A percentile compares a stretch with the other conserved stretches of the same genome.
Conservation (phyloP, 2,113 vertebrate genomes). For the Boulengeromyrus knoepffleri region DNA sequence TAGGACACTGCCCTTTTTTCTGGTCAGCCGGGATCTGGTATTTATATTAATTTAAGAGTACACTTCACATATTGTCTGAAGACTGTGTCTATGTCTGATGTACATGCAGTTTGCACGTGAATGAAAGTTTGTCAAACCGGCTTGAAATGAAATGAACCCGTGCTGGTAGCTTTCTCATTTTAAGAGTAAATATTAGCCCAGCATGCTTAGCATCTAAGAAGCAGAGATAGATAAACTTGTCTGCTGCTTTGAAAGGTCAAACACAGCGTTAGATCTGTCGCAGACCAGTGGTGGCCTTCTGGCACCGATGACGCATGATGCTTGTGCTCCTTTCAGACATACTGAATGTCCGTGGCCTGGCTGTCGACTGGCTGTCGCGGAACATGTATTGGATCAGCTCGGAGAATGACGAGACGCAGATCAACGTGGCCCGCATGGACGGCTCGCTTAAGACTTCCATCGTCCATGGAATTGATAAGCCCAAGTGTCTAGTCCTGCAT, state of each 20-base stretch:
- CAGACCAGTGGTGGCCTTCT: background rate
- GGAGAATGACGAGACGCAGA: constrained; percentile 80
- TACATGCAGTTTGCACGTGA: background rate
- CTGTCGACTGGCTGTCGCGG: constrained; percentile 78
- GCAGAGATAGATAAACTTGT: background rate
- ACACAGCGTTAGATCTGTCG: background rate
- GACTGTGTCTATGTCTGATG: background rate
- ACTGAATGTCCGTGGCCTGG: constrained; percentile 73
- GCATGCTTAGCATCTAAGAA: background rate
- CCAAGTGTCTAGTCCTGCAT: constrained; percentile 73
- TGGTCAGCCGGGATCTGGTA: background rate
- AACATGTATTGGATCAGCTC: constrained; percentile 87
- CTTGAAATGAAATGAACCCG: background rate
- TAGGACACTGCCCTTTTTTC: background rate
- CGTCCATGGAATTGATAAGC: constrained; percentile 78
- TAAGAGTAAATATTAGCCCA: background rate
- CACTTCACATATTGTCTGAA: background rate
- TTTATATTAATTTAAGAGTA: background rate
- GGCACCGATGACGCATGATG: background rate
- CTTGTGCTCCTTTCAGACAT: constrained; percentile 59
- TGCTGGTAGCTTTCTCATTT: background rate
- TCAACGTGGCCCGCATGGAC: constrained; percentile 75
- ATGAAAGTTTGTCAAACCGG: background rate
- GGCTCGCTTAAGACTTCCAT: constrained; percentile 79
- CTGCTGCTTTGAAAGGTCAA: background rate